Percentiles rank a stretch among this genome's conserved stretches.
Conservation (phyloP, 2,797 vertebrate genomes). For the Emys orbicularis region DNA sequence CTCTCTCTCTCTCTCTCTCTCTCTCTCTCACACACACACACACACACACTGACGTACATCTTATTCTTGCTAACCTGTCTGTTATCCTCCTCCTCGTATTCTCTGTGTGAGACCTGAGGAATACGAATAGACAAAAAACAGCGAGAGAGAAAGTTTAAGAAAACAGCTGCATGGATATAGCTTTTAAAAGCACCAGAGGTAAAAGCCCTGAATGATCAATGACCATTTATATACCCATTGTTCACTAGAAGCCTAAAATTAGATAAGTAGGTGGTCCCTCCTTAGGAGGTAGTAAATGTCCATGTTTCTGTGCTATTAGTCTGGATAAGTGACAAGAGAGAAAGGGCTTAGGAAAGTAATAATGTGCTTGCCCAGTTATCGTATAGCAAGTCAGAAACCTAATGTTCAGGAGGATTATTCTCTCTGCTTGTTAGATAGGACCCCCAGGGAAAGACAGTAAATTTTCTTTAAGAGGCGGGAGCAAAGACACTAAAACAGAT, state of each 20-base stretch:
- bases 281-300: not conserved
- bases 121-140: not conserved
- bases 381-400: not conserved
- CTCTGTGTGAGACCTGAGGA: not conserved
- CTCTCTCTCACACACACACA: not conserved
- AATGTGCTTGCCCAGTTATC: rapidly evolving
- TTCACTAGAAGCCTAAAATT: constrained; percentile 30
- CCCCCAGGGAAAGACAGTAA: not conserved
- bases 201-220: not conserved
- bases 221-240: not conserved
- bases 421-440: not conserved
- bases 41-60: not conserved
- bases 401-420: not conserved
- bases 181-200: not conserved
- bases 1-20: too few species aligned
- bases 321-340: not conserved
- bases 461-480: not conserved
- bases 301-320: not conserved
- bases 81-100: not conserved
- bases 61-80: not conserved
- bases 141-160: not conserved
- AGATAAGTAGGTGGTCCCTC: not conserved
- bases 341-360: not conserved
- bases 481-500: not conserved
- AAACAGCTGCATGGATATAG: not conserved